phyloP scores from a whole-genome alignment of 1,140 invertebrate genomes.

The Rhopalosiphum padi region DNA sequence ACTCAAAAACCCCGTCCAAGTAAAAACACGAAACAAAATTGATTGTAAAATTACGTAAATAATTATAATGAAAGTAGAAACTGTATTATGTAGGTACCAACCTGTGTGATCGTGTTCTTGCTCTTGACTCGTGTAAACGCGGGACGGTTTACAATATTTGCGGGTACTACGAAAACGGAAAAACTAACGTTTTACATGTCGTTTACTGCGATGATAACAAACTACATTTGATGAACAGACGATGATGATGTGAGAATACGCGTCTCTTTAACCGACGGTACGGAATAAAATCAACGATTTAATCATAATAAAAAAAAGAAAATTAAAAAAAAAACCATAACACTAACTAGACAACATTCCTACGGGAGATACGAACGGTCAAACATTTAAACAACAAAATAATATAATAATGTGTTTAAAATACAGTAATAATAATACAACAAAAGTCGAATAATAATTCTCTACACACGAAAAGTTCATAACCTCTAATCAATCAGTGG shows the following conservation, averaged over 20 bases:
- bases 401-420: constrained; percentile 19
- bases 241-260: neutral
- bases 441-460: neutral
- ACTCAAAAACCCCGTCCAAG: neutral
- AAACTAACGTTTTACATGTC: constrained; percentile 1
- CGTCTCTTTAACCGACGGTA: neutral
- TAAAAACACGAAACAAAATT: neutral
- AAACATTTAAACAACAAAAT: constrained; percentile 27
- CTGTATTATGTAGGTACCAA: neutral
- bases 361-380: neutral
- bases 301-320: constrained; percentile 31
- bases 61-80: neutral
- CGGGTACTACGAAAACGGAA: neutral
- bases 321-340: neutral
- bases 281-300: neutral
- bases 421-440: neutral
- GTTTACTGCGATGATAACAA: neutral
- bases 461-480: constrained; percentile 22
- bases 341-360: neutral
- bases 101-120: constrained; percentile 13
- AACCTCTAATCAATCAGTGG: constrained; percentile 55
- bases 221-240: constrained; percentile 20
- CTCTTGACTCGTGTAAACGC: neutral
- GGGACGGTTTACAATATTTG: neutral
- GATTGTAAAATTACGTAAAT: neutral